Conservation (phyloP, 2,888 invertebrate genomes). For the Agapetus fuscipes region DNA sequence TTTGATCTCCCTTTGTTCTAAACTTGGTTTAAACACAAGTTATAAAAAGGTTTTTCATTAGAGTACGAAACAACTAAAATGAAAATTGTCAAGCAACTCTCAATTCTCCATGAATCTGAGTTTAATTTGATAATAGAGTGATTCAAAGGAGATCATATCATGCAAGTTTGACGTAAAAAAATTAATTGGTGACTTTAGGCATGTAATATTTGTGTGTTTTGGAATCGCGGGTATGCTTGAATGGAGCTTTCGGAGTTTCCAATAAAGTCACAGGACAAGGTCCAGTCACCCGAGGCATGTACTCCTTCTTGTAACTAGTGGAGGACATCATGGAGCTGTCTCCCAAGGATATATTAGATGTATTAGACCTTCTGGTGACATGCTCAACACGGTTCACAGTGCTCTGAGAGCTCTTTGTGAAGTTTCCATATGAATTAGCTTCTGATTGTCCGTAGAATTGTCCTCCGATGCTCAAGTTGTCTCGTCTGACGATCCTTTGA, state of each 20-base stretch:
- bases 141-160: too few species aligned
- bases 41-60: too few species aligned
- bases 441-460: slow-evolving; percentile 67
- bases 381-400: slow-evolving; percentile 45
- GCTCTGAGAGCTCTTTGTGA: slow-evolving; percentile 36
- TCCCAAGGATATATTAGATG: slow-evolving; percentile 69
- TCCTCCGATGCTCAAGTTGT: slow-evolving; percentile 62
- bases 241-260: slow-evolving; percentile 64
- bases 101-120: too few species aligned
- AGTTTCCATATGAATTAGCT: slow-evolving; percentile 59
- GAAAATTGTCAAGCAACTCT: too few species aligned
- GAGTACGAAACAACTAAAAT: too few species aligned
- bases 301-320: slow-evolving; percentile 69
- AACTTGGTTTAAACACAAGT: too few species aligned
- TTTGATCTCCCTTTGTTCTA: too few species aligned
- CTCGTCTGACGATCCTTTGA: slow-evolving; percentile 49
- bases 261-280: slow-evolving; percentile 74
- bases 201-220: slow-evolving; percentile 78
- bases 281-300: slow-evolving; percentile 52
- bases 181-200: slow-evolving; percentile 46
- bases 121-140: too few species aligned
- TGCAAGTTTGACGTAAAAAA: too few species aligned
- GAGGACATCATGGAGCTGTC: slow-evolving; percentile 45
- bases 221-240: slow-evolving; percentile 76
- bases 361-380: slow-evolving; percentile 53